These are phyloP conservation scores for Synaphobranchus kaupii DNA, from an alignment of 2,797 vertebrate species.

Conservation along the genomic window DNA sequence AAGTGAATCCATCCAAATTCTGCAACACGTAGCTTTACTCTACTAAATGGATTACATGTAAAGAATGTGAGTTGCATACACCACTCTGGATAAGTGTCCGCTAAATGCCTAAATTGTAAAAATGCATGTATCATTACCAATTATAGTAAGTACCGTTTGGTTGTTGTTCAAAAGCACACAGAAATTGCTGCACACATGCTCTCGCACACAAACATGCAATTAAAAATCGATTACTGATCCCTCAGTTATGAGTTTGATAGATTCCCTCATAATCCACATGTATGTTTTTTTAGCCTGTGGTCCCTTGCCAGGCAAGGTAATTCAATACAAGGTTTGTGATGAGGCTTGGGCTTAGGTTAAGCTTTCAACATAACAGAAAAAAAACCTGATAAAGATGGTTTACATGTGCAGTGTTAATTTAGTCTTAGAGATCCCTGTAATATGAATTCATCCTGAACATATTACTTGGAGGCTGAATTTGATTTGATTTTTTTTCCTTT, in stretches of 20 bases:
- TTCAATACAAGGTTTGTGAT: background rate
- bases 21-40: background rate
- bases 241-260: background rate
- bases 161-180: background rate
- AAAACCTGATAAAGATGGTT: slow-evolving; percentile 10
- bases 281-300: background rate
- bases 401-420: slow-evolving; percentile 21
- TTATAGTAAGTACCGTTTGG: background rate
- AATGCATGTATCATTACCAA: background rate
- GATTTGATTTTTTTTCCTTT: slow-evolving; percentile 15
- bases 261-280: background rate
- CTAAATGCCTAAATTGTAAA: no score
- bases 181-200: background rate
- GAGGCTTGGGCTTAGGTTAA: background rate
- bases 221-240: background rate
- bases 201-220: background rate
- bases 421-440: slow-evolving; percentile 7
- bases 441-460: slow-evolving; percentile 19
- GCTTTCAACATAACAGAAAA: background rate
- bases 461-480: slow-evolving; percentile 17
- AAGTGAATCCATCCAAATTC: background rate
- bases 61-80: no score
- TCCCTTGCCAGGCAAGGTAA: background rate
- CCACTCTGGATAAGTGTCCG: no score
- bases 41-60: background rate